phyloP scores from a whole-genome alignment of 1,140 invertebrate species.

The Maniola jurtina region DNA sequence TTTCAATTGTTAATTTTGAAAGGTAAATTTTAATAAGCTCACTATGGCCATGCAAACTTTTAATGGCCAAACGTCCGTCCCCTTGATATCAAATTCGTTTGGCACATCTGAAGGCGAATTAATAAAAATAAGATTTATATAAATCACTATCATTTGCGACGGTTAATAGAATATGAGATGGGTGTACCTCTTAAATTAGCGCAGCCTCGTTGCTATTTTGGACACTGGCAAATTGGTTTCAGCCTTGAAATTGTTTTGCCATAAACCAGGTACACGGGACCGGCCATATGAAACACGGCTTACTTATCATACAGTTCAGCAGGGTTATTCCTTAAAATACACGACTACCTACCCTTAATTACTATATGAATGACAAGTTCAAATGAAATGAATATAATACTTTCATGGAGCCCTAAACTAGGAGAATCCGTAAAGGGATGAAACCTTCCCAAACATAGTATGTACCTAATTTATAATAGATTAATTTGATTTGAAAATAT shows the following conservation, averaged over 20 bases:
- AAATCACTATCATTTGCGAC: neutral
- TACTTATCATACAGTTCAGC: neutral
- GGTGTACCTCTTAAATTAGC: slow-evolving; percentile 19
- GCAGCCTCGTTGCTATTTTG: slow-evolving; percentile 35
- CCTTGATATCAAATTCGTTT: neutral
- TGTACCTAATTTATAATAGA: too few relatives aligned
- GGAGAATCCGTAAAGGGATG: too few relatives aligned
- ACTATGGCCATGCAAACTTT: neutral
- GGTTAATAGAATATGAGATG: slow-evolving; percentile 8
- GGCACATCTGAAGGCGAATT: neutral
- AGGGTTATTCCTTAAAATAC: too few relatives aligned
- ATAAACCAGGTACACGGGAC: slow-evolving; percentile 33
- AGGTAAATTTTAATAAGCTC: neutral
- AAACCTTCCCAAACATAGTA: too few relatives aligned
- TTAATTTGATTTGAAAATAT: too few relatives aligned
- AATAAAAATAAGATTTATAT: slow-evolving; percentile 1
- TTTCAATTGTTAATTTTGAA: neutral
- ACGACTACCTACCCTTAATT: too few relatives aligned
- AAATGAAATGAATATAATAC: too few relatives aligned
- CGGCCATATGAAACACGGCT: neutral
- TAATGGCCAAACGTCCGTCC: neutral
- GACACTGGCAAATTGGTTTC: slow-evolving; percentile 22
- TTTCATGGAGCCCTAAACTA: too few relatives aligned
- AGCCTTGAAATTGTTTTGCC: slow-evolving; percentile 42
- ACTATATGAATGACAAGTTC: too few relatives aligned